Conservation (phyloP, 2,888 invertebrate genomes). For the Drosophila recens region DNA sequence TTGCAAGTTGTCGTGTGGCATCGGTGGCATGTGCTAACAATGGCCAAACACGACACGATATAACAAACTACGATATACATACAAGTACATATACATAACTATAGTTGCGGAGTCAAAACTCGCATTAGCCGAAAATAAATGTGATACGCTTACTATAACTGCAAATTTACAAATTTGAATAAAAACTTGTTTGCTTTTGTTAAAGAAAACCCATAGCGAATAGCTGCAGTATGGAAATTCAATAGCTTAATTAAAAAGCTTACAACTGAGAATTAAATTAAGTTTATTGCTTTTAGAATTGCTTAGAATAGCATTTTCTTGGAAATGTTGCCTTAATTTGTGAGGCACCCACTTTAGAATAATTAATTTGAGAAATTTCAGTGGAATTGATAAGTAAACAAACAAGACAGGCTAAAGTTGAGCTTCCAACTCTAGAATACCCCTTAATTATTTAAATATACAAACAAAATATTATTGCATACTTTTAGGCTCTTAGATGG, state of each 20-base stretch:
- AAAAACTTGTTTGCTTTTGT: constrained; percentile 3
- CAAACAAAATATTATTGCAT: no score
- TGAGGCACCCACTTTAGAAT: no score
- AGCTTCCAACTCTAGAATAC: no score
- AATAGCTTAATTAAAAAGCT: constrained; percentile 3
- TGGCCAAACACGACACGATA: constrained; percentile 23
- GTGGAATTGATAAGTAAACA: no score
- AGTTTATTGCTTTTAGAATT: not conserved
- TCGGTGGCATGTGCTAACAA: constrained; percentile 27
- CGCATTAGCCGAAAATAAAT: constrained; percentile 59
- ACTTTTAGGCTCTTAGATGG: no score
- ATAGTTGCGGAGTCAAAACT: constrained; percentile 67
- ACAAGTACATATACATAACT: no score
- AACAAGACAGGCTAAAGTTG: no score
- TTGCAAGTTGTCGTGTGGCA: constrained; percentile 36
- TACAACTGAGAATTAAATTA: not conserved
- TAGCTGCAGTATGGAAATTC: not conserved
- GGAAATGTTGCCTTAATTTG: not conserved
- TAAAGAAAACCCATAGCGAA: not conserved
- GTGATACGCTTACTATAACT: constrained; percentile 17
- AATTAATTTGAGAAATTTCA: no score
- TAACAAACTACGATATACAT: not conserved
- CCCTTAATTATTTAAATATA: no score
- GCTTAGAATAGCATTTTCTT: not conserved
- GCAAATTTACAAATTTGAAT: constrained; percentile 7